Percentiles rank a stretch among this genome's conserved stretches.
phyloP scores from a whole-genome alignment of 2,888 invertebrate genomes.

The Pyrocoelia pectoralis region DNA sequence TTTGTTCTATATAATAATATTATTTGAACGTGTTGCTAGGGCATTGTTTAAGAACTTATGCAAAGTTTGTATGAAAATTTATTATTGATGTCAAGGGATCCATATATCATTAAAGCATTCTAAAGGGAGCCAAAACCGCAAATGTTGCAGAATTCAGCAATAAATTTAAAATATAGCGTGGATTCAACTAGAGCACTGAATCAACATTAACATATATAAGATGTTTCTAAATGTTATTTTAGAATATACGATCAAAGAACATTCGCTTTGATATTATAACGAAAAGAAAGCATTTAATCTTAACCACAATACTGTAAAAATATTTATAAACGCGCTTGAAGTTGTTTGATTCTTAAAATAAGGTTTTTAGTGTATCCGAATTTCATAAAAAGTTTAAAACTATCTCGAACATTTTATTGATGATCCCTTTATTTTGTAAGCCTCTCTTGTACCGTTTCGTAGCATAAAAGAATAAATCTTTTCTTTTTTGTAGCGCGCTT shows the following conservation, averaged over 20 bases:
- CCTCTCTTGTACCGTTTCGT: no score
- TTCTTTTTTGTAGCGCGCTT: no score
- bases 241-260: not conserved
- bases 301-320: no score
- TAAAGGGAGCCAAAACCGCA: constrained; percentile 31
- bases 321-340: no score
- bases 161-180: constrained; percentile 32
- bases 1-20: constrained; percentile 21
- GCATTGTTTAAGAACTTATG: constrained; percentile 33
- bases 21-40: constrained; percentile 28
- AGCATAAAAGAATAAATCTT: no score
- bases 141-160: constrained; percentile 29
- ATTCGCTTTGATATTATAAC: not conserved
- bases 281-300: not conserved
- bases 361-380: no score
- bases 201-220: constrained; percentile 19
- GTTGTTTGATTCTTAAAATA: no score
- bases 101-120: constrained; percentile 30
- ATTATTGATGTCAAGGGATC: constrained; percentile 32
- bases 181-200: constrained; percentile 27
- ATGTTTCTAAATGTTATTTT: constrained; percentile 6
- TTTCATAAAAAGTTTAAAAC: no score
- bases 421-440: no score
- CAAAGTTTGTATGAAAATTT: constrained; percentile 34
- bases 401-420: no score